These are phyloP conservation scores for Siphonodentalium dalli DNA, from an alignment of 2,888 invertebrate species.

Conservation along the genomic window DNA sequence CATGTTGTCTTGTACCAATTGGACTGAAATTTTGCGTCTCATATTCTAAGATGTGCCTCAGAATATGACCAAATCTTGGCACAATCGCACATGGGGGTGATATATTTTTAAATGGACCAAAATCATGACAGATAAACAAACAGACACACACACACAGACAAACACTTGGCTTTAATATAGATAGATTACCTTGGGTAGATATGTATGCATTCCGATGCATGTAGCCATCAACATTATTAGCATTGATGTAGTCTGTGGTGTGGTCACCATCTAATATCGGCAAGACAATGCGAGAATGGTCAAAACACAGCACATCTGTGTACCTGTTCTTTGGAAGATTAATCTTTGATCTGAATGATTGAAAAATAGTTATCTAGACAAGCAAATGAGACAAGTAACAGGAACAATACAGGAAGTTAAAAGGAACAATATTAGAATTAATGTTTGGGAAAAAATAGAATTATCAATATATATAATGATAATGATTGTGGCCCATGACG, in stretches of 20 bases:
- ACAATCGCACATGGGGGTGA: too few species aligned
- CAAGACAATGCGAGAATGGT: conserved; percentile 90
- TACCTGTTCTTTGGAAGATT: conserved; percentile 72
- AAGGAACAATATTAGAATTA: background rate
- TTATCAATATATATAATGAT: background rate
- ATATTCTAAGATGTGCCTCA: too few species aligned
- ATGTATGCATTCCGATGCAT: conserved; percentile 97
- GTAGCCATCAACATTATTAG: conserved; percentile 97
- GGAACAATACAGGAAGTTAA: too few species aligned
- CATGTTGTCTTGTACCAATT: too few species aligned
- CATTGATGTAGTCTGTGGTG: conserved; percentile 87
- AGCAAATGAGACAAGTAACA: background rate
- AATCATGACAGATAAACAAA: background rate
- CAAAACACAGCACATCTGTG: conserved; percentile 95
- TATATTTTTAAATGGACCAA: too few species aligned
- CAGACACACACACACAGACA: background rate
- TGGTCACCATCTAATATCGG: conserved; percentile 67
- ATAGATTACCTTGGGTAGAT: conserved; percentile 85
- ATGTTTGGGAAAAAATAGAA: background rate
- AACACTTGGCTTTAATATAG: background rate
- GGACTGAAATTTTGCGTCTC: too few species aligned
- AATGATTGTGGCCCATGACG: too few species aligned
- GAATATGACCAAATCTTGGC: too few species aligned
- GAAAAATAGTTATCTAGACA: background rate
- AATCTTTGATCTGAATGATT: conserved; percentile 48